Percentiles rank a stretch among this genome's conserved stretches.
Evolutionary conservation across 2,113 vertebrate genomes (phyloP).

Genomic region (Callipepla californica): DNA sequence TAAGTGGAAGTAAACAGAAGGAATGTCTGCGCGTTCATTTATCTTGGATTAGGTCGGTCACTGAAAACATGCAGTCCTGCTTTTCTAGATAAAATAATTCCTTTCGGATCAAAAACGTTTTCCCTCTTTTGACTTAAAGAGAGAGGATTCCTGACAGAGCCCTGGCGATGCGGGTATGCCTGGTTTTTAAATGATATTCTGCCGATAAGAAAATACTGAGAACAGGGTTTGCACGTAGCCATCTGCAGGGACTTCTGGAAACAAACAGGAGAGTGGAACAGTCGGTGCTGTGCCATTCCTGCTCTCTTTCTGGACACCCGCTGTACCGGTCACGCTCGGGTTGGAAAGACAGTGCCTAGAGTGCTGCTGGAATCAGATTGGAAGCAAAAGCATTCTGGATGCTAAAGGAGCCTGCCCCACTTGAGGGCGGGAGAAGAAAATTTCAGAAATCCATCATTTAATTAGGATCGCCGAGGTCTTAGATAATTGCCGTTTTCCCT

Average conservation of each 20-base stretch:
- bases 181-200: background rate
- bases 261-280: background rate
- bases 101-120: background rate
- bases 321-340: background rate
- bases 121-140: background rate
- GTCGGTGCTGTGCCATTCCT: background rate
- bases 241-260: background rate
- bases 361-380: background rate
- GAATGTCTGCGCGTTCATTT: constrained; percentile 50
- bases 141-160: background rate
- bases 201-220: background rate
- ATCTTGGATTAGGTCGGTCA: constrained; percentile 22
- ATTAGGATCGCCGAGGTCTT: background rate
- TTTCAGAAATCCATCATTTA: background rate
- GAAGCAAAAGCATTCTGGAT: background rate
- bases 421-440: background rate
- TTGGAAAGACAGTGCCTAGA: background rate
- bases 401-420: background rate
- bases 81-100: constrained; percentile 17
- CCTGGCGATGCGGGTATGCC: background rate
- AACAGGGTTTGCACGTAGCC: background rate
- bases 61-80: constrained; percentile 20
- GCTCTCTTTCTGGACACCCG: background rate
- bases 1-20: background rate
- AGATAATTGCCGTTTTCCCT: background rate